phyloP scores from a whole-genome alignment of 2,113 vertebrate genomes.

The Neogale vison region DNA sequence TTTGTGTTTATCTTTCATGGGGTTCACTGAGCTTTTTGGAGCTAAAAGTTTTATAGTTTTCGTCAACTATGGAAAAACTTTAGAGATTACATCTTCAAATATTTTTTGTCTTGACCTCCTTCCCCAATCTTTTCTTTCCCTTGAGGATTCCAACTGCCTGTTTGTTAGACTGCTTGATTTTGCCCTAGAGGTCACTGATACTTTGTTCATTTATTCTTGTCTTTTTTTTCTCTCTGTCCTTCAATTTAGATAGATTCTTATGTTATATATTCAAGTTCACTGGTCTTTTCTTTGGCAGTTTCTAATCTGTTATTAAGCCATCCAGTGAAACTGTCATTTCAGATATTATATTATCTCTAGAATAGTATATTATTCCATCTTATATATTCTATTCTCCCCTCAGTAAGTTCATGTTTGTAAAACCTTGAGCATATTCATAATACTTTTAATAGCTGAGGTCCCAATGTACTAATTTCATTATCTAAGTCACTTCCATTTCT shows the following conservation, averaged over 20 bases:
- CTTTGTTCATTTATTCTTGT: neutral
- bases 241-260: neutral
- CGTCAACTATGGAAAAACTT: neutral
- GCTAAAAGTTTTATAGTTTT: neutral
- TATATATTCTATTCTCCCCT: neutral
- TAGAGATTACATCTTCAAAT: slow-evolving; percentile 21
- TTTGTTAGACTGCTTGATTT: neutral
- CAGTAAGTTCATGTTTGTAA: slow-evolving; percentile 25
- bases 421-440: neutral
- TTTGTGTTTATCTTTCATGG: neutral
- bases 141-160: neutral
- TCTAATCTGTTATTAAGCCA: neutral
- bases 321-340: neutral
- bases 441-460: neutral
- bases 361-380: neutral
- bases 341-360: neutral
- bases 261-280: neutral
- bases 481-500: neutral
- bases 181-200: neutral
- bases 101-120: neutral
- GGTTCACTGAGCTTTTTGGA: neutral
- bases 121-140: neutral
- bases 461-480: slow-evolving; percentile 1
- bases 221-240: neutral
- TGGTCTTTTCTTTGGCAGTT: neutral